Evolutionary conservation across 2,797 vertebrate genomes (phyloP), one percentile per base, ranked within the genome.

Genomic region (Ceryle rudis): DNA sequence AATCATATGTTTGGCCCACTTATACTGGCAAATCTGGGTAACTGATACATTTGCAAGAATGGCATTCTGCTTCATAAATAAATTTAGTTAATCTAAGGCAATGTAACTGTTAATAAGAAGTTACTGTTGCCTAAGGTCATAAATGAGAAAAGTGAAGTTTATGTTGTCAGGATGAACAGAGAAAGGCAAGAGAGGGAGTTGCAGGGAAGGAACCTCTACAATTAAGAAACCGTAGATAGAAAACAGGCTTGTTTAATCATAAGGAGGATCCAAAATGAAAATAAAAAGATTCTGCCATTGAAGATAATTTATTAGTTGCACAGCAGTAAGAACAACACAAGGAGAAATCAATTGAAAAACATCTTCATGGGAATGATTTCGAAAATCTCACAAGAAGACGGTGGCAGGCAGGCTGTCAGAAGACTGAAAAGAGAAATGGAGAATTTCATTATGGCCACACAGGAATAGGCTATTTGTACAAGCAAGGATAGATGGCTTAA

Each of bases 401-500:
- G 22, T 71, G 64, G 52, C 58, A 83, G 31, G 51, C 67, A 70
- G 37, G 37, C 20, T 83, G 62, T 81, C 87, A 89, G 64, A 86
- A 84, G 62, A 51, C 25, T 51, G 46, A 41, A 81, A 92, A 84
- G 77, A 92, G 46, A 89, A 95, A 89, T 17, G 21, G 39, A 69
- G 39, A 81, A 62, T 89, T 94, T 92, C 39, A 47, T 86, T 84
- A 66, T 55, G 51, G 66, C 15, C 46, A 41, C 80, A 88, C 14
- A 84, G 80, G 42, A 90, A 54, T 8, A 54, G 25, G 14, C 19
- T 74, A 17, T 86, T 94, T 83, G 42, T 72, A 72, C 39, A 51
- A 72, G 82, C n/a, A 91, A 86, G 88, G 77, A 94, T 86, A 91
- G 80, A 91, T 69, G 35, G n/a, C 23, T 89, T 86, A 5, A 73